Evolutionary conservation across 2,113 vertebrate species (phyloP).

Genomic region (Tonatia bakeri): DNA sequence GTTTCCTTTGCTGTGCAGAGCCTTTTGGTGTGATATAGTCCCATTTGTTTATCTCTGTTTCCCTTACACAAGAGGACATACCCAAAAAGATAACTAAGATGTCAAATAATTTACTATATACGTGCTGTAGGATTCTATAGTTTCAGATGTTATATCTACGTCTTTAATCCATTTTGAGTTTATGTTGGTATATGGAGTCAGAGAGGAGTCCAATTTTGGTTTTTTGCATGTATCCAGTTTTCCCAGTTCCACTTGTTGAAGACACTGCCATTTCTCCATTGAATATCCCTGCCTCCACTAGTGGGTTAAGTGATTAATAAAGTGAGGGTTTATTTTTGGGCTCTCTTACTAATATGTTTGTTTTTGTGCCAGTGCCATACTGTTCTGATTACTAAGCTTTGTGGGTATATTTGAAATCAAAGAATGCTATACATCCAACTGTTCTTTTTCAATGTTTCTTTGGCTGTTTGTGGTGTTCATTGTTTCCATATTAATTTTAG

Average conservation of each 20-base stretch:
- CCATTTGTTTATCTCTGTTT: neutral
- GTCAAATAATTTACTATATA: neutral
- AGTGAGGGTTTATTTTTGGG: neutral
- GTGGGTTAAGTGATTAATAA: neutral
- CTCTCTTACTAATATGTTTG: neutral
- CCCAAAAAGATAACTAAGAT: neutral
- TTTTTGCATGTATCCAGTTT: neutral
- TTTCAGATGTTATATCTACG: neutral
- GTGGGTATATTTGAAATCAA: neutral
- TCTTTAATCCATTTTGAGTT: neutral
- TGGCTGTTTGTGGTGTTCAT: neutral
- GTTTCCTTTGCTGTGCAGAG: neutral
- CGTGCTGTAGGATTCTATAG: neutral
- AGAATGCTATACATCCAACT: neutral
- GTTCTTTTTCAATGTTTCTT: neutral
- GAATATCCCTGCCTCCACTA: neutral
- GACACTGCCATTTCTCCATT: neutral
- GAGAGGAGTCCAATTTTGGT: too few relatives aligned
- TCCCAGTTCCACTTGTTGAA: neutral
- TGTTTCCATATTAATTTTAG: neutral
- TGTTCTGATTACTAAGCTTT: neutral
- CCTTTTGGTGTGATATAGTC: neutral
- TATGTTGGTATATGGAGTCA: neutral
- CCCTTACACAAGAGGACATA: neutral
- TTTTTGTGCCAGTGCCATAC: neutral